Evolutionary conservation across 1,140 invertebrate species (phyloP).

Genomic region (Dendroctonus ponderosae): DNA sequence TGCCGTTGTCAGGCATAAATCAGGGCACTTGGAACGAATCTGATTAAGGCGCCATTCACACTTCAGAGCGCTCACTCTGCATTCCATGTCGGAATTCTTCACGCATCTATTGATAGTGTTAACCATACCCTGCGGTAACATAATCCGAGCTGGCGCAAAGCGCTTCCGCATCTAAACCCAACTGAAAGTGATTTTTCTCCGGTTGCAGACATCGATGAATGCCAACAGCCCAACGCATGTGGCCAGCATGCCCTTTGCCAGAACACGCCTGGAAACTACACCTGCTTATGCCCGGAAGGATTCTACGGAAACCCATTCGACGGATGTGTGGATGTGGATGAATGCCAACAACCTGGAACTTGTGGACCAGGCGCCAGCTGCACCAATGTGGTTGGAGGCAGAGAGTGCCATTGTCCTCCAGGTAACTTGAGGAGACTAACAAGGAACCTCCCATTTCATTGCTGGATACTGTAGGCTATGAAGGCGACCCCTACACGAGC

Average conservation of each 20-base stretch:
- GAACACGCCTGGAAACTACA: constrained; percentile 86
- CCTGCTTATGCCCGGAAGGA: constrained; percentile 78
- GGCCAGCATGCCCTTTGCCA: constrained; percentile 76
- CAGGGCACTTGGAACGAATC: too few species aligned
- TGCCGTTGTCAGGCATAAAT: too few species aligned
- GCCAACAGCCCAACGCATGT: constrained; percentile 72
- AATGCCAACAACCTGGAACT: constrained; percentile 69
- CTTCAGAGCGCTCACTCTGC: too few species aligned
- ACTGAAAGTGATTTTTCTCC: neutral
- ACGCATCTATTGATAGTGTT: too few species aligned
- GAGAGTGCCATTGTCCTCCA: constrained; percentile 78
- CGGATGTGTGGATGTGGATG: constrained; percentile 80
- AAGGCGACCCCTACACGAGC: constrained; percentile 51
- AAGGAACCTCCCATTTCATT: too few species aligned
- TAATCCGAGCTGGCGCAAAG: too few species aligned
- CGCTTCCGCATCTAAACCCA: too few species aligned
- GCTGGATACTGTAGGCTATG: constrained; percentile 43
- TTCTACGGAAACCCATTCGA: constrained; percentile 84
- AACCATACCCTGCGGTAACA: too few species aligned
- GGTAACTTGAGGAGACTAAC: constrained; percentile 54
- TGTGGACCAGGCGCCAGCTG: constrained; percentile 80
- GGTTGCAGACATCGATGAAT: constrained; percentile 82
- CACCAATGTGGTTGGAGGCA: constrained; percentile 73
- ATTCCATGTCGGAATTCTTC: too few species aligned
- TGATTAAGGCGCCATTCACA: too few species aligned